Conservation (phyloP, 2,888 invertebrate species). For the Cryptocephalus primarius region DNA sequence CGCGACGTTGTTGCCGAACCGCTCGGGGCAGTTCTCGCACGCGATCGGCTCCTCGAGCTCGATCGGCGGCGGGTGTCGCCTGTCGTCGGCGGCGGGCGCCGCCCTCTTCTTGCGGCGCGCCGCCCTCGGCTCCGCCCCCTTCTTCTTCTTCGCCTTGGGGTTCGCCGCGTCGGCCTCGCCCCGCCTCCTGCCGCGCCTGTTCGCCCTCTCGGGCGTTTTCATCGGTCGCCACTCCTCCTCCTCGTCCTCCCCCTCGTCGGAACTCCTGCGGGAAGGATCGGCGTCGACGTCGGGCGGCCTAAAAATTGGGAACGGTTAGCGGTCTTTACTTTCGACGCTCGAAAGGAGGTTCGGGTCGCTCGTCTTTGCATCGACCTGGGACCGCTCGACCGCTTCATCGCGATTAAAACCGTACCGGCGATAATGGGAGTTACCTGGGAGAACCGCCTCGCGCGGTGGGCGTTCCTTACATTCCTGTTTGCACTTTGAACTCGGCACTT, state of each 20-base stretch:
- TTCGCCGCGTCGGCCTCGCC: slow-evolving; percentile 1
- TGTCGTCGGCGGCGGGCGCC: background rate
- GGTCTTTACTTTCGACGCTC: too few species aligned
- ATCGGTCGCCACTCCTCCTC: slow-evolving; percentile 3
- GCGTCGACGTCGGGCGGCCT: too few species aligned
- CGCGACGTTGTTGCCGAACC: slow-evolving; percentile 36
- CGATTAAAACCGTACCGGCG: too few species aligned
- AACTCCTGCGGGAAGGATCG: background rate
- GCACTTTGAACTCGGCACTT: too few species aligned
- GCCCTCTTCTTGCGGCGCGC: slow-evolving; percentile 3
- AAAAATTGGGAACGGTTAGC: too few species aligned
- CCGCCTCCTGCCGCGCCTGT: slow-evolving; percentile 2
- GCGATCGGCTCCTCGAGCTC: slow-evolving; percentile 35
- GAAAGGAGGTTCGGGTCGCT: too few species aligned
- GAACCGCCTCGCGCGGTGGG: too few species aligned
- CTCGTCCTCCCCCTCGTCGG: slow-evolving; percentile 7
- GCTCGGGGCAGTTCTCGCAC: slow-evolving; percentile 44
- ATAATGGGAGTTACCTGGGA: too few species aligned
- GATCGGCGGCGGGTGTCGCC: slow-evolving; percentile 17
- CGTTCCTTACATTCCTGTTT: too few species aligned
- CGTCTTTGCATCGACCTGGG: too few species aligned
- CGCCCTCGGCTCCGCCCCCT: slow-evolving; percentile 11
- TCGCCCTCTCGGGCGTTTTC: slow-evolving; percentile 7
- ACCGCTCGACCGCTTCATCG: too few species aligned
- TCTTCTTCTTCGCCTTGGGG: slow-evolving; percentile 1